phyloP scores from a whole-genome alignment of 1,140 invertebrate species.

The Oncopodura yosiiana region DNA sequence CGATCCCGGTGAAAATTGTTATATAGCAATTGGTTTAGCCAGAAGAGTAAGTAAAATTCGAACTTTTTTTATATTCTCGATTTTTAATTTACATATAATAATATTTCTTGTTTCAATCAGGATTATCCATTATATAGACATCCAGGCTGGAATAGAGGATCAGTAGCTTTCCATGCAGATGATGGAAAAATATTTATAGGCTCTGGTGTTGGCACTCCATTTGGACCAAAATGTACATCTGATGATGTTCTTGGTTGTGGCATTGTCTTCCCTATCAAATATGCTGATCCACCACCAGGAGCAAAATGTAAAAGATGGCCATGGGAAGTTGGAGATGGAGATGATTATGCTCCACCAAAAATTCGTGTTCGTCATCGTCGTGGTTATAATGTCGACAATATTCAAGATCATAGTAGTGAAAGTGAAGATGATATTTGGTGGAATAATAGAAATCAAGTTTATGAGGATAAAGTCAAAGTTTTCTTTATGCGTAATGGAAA shows the following conservation, averaged over 20 bases:
- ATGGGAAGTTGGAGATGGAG: slow-evolving; percentile 19
- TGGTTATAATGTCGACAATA: slow-evolving; percentile 35
- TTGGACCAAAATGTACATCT: slow-evolving; percentile 49
- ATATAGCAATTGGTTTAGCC: slow-evolving; percentile 51
- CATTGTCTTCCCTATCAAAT: slow-evolving; percentile 48
- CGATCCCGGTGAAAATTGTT: slow-evolving; percentile 50
- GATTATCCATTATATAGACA: slow-evolving; percentile 49
- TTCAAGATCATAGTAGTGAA: slow-evolving; percentile 35
- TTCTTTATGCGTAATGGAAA: slow-evolving; percentile 52
- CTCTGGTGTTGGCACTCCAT: slow-evolving; percentile 48
- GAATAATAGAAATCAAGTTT: slow-evolving; percentile 36
- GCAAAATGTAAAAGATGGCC: slow-evolving; percentile 17
- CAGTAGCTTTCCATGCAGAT: slow-evolving; percentile 53
- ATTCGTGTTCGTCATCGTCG: slow-evolving; percentile 5
- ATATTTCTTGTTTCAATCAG: slow-evolving; percentile 37
- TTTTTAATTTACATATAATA: background rate
- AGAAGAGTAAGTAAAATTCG: slow-evolving; percentile 40
- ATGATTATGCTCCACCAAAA: slow-evolving; percentile 10
- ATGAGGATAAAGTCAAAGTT: slow-evolving; percentile 39
- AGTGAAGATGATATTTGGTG: slow-evolving; percentile 43
- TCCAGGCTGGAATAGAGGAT: slow-evolving; percentile 52
- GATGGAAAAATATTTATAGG: slow-evolving; percentile 53
- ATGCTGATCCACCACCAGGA: slow-evolving; percentile 41
- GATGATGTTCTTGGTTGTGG: slow-evolving; percentile 52
- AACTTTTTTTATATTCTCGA: background rate